Base-by-base conservation (phyloP, 2,113 vertebrate genomes). In the Myxocyprinus asiaticus region DNA sequence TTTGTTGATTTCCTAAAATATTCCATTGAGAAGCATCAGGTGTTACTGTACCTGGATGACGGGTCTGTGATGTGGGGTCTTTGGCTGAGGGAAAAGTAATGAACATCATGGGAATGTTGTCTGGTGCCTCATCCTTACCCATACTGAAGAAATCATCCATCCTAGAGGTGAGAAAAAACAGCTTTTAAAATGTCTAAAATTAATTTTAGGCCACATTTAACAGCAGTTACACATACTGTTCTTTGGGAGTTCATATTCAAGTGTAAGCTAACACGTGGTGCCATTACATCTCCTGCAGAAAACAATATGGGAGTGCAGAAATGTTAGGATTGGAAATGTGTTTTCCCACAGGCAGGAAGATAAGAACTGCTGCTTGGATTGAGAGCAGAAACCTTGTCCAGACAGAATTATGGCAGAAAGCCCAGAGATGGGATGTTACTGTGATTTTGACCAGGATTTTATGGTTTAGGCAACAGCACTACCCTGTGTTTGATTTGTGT, bases 381-480 rank as follows among this genome's bases (percentile, higher is more conserved):
- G 62, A 51, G 70, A 8, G 78, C 7, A 76, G 55, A 59, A 69
- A 56, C 14, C 15, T 42, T 64, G 58, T 79, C 56, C 14, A 65
- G 74, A 63, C 71, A 65, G 58, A 69, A 75, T 43, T n/a, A 50
- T 56, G 56, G 68, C 45, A 82, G 11, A 5, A 22, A 44, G 47
- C 59, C 48, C 45, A 33, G 67, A 9, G 4, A 22, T 22, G 67
- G 42, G 44, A 11, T 17, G 11, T 2, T 7, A 14, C 71, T 51
- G 3, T 6, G 22, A 7, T 17, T 58, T 58, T 58, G 55, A 15
- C 5, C 55, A 5, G 17, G 43, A 5, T 66, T 55, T 67, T 8
- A 67, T 58, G 78, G 22, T 51, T 86, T 78, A 85, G 83, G 64
- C 87, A 69, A 76, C 5, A 87, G 79, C 75, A 0, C 86, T 77